A percentile compares a stretch with the other conserved stretches of the same genome.
These are phyloP conservation scores for Lutjanus argentimaculatus DNA, from an alignment of 2,797 vertebrate genomes.

Conservation along the genomic window DNA sequence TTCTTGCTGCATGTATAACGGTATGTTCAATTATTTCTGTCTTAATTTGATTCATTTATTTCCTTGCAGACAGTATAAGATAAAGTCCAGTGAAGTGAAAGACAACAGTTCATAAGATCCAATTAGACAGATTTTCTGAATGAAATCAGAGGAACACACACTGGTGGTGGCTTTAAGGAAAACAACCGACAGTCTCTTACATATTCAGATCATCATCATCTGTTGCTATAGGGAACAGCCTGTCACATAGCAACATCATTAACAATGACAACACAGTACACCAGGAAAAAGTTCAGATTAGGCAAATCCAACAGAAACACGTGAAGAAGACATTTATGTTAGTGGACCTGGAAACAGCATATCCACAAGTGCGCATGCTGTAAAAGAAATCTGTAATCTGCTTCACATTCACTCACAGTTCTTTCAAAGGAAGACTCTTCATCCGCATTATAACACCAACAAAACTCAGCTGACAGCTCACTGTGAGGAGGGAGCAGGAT, in stretches of 20 bases:
- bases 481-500: background rate
- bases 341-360: background rate
- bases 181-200: constrained; percentile 2
- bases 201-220: constrained; percentile 26
- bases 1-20: too few relatives aligned
- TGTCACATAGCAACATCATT: constrained; percentile 23
- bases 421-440: background rate
- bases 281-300: background rate
- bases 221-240: constrained; percentile 24
- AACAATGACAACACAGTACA: constrained; percentile 20
- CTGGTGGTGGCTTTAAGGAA: background rate
- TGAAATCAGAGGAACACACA: background rate
- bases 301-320: background rate
- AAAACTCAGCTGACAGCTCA: background rate
- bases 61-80: too few relatives aligned
- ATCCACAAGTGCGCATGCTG: background rate
- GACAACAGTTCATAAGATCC: background rate
- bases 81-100: background rate
- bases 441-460: background rate
- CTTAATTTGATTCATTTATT: background rate
- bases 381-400: background rate
- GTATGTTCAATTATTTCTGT: too few relatives aligned
- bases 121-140: background rate
- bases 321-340: background rate
- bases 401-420: background rate